Conservation (phyloP, 1,140 invertebrate species). For the Phenacoccus solenopsis region DNA sequence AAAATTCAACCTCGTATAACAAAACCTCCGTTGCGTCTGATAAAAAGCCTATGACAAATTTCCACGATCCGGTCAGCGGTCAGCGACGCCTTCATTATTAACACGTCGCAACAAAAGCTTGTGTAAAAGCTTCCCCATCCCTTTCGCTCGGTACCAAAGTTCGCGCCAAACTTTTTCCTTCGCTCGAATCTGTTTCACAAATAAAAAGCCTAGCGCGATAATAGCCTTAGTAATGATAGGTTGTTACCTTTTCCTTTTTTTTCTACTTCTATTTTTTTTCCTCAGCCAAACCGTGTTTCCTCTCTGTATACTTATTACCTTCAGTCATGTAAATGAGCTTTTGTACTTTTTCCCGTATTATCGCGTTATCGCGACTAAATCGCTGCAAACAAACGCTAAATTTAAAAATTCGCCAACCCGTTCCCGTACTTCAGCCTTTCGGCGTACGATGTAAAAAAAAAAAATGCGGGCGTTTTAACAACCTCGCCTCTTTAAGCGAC, state of each 20-base stretch:
- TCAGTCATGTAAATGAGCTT: conserved; percentile 1
- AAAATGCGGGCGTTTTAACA: background rate
- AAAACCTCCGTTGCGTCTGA: background rate
- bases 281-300: background rate
- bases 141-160: background rate
- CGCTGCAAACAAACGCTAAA: background rate
- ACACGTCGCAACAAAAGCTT: background rate
- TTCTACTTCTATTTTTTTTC: conserved; percentile 6
- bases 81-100: background rate
- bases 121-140: background rate
- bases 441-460: no score
- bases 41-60: background rate
- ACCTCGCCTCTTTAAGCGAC: background rate
- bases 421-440: background rate
- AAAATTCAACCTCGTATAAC: background rate
- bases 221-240: conserved; percentile 13
- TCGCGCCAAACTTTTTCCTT: background rate
- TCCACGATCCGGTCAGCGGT: background rate
- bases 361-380: background rate
- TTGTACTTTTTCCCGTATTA: background rate
- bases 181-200: conserved; percentile 10
- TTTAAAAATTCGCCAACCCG: background rate
- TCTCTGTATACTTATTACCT: conserved; percentile 4
- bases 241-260: conserved; percentile 6
- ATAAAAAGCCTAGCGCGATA: conserved; percentile 8